Conservation (phyloP, 2,888 invertebrate species). For the Microplitis deprimator region DNA sequence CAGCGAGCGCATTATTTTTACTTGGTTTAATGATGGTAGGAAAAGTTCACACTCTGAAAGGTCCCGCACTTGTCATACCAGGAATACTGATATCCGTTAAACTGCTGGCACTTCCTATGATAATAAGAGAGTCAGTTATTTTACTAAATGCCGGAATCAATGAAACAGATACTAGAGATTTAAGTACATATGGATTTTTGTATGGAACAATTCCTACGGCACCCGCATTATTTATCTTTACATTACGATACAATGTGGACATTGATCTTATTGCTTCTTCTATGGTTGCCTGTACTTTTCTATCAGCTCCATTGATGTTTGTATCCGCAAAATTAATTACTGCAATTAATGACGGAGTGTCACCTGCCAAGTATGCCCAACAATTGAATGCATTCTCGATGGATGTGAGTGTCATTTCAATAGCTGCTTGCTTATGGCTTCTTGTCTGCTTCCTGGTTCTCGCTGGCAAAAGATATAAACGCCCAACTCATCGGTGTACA, state of each 20-base stretch:
- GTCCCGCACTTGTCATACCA: conserved; percentile 86
- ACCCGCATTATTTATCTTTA: conserved; percentile 96
- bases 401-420: conserved; percentile 86
- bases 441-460: conserved; percentile 77
- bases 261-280: conserved; percentile 93
- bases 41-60: conserved; percentile 84
- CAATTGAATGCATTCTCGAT: conserved; percentile 86
- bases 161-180: conserved; percentile 82
- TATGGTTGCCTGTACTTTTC: conserved; percentile 94
- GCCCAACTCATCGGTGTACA: conserved; percentile 88
- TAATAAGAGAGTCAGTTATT: conserved; percentile 89
- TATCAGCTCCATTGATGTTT: conserved; percentile 96
- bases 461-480: conserved; percentile 82
- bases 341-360: conserved; percentile 66
- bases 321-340: conserved; percentile 92
- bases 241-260: conserved; percentile 88
- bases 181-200: conserved; percentile 93
- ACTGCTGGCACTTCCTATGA: conserved; percentile 87
- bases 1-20: conserved; percentile 91
- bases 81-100: conserved; percentile 91
- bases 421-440: conserved; percentile 86
- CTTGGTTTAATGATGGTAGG: conserved; percentile 95
- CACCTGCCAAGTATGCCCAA: conserved; percentile 82
- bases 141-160: conserved; percentile 80
- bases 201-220: conserved; percentile 97